Evolutionary conservation across 2,888 invertebrate species (phyloP).

Genomic region (Archips xylosteana): DNA sequence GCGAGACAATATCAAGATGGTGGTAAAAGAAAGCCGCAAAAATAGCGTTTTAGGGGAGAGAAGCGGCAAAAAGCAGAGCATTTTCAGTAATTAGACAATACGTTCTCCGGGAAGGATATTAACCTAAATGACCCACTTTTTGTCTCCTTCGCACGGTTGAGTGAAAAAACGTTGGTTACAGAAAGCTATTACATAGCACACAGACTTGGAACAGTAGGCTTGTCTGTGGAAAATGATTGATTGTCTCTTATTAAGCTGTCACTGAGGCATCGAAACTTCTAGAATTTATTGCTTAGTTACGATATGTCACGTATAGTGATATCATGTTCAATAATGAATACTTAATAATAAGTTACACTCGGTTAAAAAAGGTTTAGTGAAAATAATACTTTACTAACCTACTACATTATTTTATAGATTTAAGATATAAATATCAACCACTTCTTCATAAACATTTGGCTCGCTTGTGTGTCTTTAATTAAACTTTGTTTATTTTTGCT

Average conservation of each 20-base stretch:
- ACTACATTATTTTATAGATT: no score
- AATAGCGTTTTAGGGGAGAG: conserved; percentile 17
- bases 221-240: background rate
- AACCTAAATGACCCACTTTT: conserved; percentile 39
- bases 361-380: no score
- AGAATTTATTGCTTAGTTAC: background rate
- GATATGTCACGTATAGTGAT: no score
- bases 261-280: background rate
- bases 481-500: no score
- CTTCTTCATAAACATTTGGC: no score
- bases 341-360: no score
- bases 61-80: conserved; percentile 37
- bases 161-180: conserved; percentile 40
- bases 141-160: conserved; percentile 41
- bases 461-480: no score
- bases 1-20: conserved; percentile 11
- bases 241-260: background rate
- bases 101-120: conserved; percentile 42
- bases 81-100: conserved; percentile 43
- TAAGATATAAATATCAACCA: no score
- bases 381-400: no score
- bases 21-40: conserved; percentile 26
- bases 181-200: conserved; percentile 36
- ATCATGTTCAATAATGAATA: no score
- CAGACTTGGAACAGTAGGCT: conserved; percentile 4